Evolutionary conservation across 37 sponge, comb jelly and placozoan genomes (phyloP).

Genomic region (Geodia barretti): DNA sequence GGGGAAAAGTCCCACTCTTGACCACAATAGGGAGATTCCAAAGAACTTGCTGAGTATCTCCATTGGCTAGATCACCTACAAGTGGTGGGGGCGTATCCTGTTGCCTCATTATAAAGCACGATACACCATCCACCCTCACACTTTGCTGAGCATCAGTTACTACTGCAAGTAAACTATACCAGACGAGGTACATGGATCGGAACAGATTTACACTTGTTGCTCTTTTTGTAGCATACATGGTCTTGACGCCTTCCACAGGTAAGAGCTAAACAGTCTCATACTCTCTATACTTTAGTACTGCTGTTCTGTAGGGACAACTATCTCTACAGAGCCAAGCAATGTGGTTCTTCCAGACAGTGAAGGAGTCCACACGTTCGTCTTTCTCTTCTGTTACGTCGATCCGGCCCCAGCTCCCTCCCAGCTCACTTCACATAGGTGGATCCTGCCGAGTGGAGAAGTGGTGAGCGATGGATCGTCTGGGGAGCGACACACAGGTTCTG

Average conservation of each 20-base stretch:
- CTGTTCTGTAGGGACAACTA: background rate
- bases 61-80: too few relatives aligned
- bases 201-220: background rate
- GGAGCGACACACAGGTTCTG: background rate
- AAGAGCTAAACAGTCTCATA: background rate
- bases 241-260: background rate
- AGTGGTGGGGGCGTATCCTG: too few relatives aligned
- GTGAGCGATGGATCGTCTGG: too few relatives aligned
- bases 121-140: too few relatives aligned
- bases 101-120: too few relatives aligned
- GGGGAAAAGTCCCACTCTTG: too few relatives aligned
- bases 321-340: background rate
- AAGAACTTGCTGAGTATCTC: too few relatives aligned
- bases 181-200: too few relatives aligned
- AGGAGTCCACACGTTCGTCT: background rate
- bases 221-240: background rate
- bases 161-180: too few relatives aligned
- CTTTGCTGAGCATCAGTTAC: too few relatives aligned
- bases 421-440: background rate
- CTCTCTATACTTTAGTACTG: background rate
- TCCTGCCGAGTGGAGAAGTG: background rate
- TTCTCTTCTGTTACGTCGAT: background rate
- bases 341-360: background rate
- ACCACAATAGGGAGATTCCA: too few relatives aligned
- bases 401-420: background rate